These are phyloP conservation scores for Sturnus vulgaris DNA, from an alignment of 2,113 vertebrate genomes.

Conservation along the genomic window DNA sequence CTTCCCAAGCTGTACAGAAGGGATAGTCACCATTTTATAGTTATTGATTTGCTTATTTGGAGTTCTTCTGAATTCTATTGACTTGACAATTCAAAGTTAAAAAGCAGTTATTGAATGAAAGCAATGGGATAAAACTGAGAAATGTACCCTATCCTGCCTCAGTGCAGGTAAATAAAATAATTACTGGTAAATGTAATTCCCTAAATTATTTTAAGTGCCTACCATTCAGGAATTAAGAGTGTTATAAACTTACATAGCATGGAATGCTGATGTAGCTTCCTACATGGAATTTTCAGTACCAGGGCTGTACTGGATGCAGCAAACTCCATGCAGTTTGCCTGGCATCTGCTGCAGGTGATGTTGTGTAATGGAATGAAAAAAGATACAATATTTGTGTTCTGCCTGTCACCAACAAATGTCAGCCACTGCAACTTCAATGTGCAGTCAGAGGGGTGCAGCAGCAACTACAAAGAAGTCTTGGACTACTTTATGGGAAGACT, in stretches of 20 bases:
- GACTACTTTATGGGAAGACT: background rate
- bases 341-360: background rate
- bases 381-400: background rate
- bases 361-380: constrained; percentile 10
- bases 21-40: background rate
- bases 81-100: background rate
- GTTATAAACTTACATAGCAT: background rate
- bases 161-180: background rate
- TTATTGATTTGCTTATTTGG: background rate
- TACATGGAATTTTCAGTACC: background rate
- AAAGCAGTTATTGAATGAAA: background rate
- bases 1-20: background rate
- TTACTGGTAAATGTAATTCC: background rate
- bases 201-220: background rate
- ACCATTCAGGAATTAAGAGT: background rate
- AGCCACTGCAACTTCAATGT: background rate
- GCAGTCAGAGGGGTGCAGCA: background rate
- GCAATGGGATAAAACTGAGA: background rate
- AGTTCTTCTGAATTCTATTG: background rate
- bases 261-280: background rate
- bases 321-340: background rate
- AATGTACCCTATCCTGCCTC: background rate
- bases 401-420: background rate
- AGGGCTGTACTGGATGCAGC: background rate
- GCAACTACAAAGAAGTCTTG: constrained; percentile 5